Base-by-base conservation (phyloP, 2,888 invertebrate species). In the Apodemia arnacis region DNA sequence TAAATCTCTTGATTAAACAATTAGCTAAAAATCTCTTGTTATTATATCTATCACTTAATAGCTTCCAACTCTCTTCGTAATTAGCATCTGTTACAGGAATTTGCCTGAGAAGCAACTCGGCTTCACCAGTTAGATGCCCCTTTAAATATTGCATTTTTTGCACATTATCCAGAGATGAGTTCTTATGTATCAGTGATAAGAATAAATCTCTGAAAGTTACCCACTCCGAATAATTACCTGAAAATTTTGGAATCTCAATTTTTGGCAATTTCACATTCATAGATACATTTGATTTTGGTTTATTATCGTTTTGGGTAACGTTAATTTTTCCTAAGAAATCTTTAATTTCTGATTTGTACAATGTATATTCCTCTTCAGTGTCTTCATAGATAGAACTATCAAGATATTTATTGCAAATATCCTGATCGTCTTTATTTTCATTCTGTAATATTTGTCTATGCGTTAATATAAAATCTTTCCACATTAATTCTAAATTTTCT, bases 1-100 rank as follows among this genome's bases (percentile, higher is more conserved):
- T 74, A 5, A 80, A 80, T 72, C 76, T 87, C 81, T 90, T 82
- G 0, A 92, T 6, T 18, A 93, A 88, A 11, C 54, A 82, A 76
- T 90, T 84, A n/a, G 85, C 75, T 2, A 91, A 13, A 59, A 87
- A 93, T 31, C 76, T 83, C 76, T 91, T 93, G 69, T 94, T 94
- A 59, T 90, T 84, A 44, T 91, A 93, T 15, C 91, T 77, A 0
- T 24, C 6, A 8, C 87, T 78, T 54, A 94, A 75, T 8, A 84
- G 21, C 13, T 78, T 31, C 94, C 93, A 94, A 73, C 85, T 83
- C 10, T 18, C n/a, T 2, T 11, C 38, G 69, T 94, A 93, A 80
- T 87, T 94, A 3, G 73, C 88, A 0, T 76, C 54, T 0, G 91
- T 87, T 1, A 91, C 82, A 0, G 83, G 82, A 3, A 89, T 79